These are phyloP conservation scores for Aix galericulata DNA, from an alignment of 2,113 vertebrate genomes.

Conservation along the genomic window DNA sequence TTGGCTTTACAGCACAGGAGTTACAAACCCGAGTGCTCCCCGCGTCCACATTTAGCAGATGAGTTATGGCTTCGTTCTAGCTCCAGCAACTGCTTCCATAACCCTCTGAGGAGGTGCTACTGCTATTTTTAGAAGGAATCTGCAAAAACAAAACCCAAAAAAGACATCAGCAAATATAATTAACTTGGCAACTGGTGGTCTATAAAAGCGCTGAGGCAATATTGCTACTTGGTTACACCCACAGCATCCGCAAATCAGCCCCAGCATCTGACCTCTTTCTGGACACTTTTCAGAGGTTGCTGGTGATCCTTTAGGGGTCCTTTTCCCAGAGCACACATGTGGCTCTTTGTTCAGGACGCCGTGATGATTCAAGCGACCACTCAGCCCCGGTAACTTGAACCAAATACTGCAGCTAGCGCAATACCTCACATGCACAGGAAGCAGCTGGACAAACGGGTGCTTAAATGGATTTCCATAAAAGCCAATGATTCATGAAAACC, in stretches of 20 bases:
- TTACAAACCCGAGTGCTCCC: neutral
- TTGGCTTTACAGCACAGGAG: neutral
- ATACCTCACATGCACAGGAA: neutral
- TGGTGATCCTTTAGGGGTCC: neutral
- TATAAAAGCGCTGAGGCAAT: neutral
- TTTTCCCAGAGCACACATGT: neutral
- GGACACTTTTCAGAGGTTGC: neutral
- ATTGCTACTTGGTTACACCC: neutral
- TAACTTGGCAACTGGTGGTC: neutral
- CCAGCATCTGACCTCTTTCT: neutral
- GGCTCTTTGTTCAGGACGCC: neutral
- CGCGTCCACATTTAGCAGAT: neutral
- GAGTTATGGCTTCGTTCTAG: neutral
- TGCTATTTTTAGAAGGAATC: constrained; percentile 18
- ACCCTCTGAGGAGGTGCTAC: neutral
- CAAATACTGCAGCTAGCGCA: neutral
- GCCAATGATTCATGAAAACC: neutral
- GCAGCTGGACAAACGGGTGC: neutral
- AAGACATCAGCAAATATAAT: neutral
- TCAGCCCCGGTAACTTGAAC: neutral
- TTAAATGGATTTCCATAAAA: neutral
- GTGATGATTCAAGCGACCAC: neutral
- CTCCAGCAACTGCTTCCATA: neutral
- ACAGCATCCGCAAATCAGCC: neutral
- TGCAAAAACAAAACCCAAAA: neutral